phyloP scores from a whole-genome alignment of 2,888 invertebrate species.

The Coleophora flavipennella region DNA sequence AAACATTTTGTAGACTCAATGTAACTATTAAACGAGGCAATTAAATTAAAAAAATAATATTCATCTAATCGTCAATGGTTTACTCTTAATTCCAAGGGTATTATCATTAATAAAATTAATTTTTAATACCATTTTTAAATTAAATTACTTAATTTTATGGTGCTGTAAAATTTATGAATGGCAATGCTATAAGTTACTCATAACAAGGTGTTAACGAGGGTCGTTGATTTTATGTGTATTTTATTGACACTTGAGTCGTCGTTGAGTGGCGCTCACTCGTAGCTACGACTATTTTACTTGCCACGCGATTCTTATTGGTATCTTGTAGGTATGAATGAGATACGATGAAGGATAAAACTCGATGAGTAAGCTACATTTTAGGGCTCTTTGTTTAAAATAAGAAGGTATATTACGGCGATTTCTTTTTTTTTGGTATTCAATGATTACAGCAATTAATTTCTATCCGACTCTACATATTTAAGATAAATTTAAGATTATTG shows the following conservation, averaged over 20 bases:
- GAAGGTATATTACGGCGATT: conserved; percentile 10
- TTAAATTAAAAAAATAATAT: no score
- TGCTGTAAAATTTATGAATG: conserved; percentile 49
- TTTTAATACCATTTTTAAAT: conserved; percentile 31
- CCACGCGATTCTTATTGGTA: conserved; percentile 43
- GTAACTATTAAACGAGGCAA: no score
- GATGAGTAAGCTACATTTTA: conserved; percentile 45
- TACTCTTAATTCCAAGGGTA: no score
- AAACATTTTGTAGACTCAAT: no score
- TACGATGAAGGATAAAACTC: conserved; percentile 5
- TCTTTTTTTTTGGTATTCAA: conserved; percentile 7
- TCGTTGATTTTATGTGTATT: conserved; percentile 62
- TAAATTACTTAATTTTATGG: conserved; percentile 31
- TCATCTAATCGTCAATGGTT: background rate
- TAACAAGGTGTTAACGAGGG: conserved; percentile 66
- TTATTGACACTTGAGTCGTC: conserved; percentile 55
- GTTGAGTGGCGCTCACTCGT: conserved; percentile 16
- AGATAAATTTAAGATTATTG: conserved; percentile 4
- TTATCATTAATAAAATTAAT: conserved; percentile 24
- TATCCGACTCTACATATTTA: conserved; percentile 5
- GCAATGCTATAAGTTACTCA: conserved; percentile 53
- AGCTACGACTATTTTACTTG: conserved; percentile 45
- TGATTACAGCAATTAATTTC: conserved; percentile 22
- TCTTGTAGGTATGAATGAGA: conserved; percentile 36
- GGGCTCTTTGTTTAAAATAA: conserved; percentile 10